Base-by-base conservation (phyloP, 2,113 vertebrate species). In the Pelvicachromis taeniatus region DNA sequence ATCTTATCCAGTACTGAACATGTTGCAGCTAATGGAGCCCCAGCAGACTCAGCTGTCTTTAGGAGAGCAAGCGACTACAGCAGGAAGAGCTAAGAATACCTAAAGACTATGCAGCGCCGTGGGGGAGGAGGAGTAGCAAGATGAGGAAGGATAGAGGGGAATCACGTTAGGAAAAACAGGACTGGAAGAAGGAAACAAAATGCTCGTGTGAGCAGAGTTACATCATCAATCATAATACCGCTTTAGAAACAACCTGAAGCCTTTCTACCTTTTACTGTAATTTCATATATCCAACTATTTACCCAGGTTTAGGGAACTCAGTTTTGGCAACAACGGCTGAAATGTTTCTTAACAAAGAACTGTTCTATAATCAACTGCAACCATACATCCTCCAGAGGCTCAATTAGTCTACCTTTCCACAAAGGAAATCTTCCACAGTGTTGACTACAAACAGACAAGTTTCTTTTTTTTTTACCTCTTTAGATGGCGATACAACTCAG, bases 21-120 rank as follows among this genome's bases (percentile, higher is more conserved):
- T 82, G 78, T 81, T 86, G n/a, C 77, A 70, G 50, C 86, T 93
- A 94, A 93, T 94, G 86, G 89, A 89, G 87, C 91, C 87, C 85
- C 83, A 21, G 87, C 88, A 90, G 92, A 93, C 93, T 85, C 48
- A 31, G 86, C 79, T 84, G 79, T 87, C 79, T 88, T 29, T 70
- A n/a, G 45, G 26, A 63, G 45, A 86, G 63, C 5, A 21, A 85
- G 45, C 55, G 50, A 73, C 82, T 12, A 56, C 29, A 52, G 56
- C 48, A 88, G 70, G 89, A 38, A 82, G 56, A 78, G 78, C 92
- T 89, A 93, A 92, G 85, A 92, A 94, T 93, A 93, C 81, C 59
- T 55, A 82, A 81, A 73, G 42, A 21, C 80, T 53, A 38, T 31
- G 17, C 48, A 7, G 50, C 17, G 8, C 75, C 17, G 0, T 5